A percentile compares a stretch with the other conserved stretches of the same genome.
These are phyloP conservation scores for Hyperoplus immaculatus DNA, from an alignment of 2,797 vertebrate genomes.

Conservation along the genomic window DNA sequence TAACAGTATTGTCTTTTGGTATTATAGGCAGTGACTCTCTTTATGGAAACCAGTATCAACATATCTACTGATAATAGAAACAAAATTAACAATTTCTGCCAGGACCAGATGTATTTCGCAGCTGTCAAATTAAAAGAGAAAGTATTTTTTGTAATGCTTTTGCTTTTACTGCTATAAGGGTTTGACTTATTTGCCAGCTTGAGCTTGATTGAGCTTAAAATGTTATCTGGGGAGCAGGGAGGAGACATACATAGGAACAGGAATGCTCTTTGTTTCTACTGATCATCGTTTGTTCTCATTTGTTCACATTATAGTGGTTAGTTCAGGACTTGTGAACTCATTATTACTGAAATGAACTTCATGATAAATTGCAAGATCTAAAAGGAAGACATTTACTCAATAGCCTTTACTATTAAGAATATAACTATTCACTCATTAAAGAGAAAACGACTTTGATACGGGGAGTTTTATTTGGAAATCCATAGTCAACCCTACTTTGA, in stretches of 20 bases:
- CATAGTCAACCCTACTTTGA: constrained; percentile 19
- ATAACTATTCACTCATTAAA: neutral
- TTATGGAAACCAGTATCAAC: neutral
- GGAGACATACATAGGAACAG: neutral
- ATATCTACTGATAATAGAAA: no score
- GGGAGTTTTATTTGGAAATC: constrained; percentile 25
- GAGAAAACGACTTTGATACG: neutral
- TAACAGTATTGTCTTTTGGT: neutral
- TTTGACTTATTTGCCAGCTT: neutral
- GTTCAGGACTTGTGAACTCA: neutral
- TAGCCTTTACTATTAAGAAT: no score
- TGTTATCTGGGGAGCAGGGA: neutral
- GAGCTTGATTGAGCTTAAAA: neutral
- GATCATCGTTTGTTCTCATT: neutral
- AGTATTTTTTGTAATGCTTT: neutral
- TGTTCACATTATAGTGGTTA: neutral
- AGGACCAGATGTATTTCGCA: constrained; percentile 1
- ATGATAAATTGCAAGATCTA: neutral
- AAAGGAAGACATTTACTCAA: neutral
- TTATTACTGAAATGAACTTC: neutral
- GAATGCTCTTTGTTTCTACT: neutral
- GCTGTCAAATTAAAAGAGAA: neutral
- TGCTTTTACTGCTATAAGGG: neutral
- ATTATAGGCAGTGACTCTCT: constrained; percentile 1
- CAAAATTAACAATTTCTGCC: neutral